Evolutionary conservation across 2,797 vertebrate species (phyloP), one percentile per base, ranked within the genome.

Genomic region (Propithecus perrieri): DNA sequence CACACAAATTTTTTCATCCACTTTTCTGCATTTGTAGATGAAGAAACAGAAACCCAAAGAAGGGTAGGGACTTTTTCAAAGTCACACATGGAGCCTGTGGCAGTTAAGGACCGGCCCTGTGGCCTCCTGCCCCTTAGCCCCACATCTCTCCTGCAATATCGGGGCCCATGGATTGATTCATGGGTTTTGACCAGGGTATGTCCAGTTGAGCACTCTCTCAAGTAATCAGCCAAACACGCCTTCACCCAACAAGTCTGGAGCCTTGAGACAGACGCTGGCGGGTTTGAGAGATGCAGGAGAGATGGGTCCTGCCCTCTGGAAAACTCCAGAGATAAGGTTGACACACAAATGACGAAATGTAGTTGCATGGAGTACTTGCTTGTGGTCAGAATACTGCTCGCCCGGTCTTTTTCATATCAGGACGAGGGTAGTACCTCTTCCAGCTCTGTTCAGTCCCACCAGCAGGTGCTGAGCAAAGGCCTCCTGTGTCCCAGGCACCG

Each of bases 21-120:
- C 84, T 94, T 97, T 95, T 41, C 78, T 65, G 50, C 95, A 92
- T 97, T 98, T 48, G 0, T 22, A 80, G 41, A 88, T 85, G 95
- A 96, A 97, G 94, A 96, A 41, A 90, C 72, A 59, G 26, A 95
- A 89, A 55, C 50, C 53, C 33, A 79, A 67, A 84, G 65, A 95
- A 92, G 1, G 72, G 43, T 86, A 26, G 4, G 93, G 79, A 97
- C 95, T 96, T 95, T 89, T 94, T 57, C 76, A 57, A 96, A 78
- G 57, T 48, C 96, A 83, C 5, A 11, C 43, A 30, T 14, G 18
- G 87, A 74, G 38, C 43, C 3, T 67, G 53, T 83, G 88, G 35
- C 35, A 61, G 55, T 93, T 55, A 14, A 55, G 35, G 67, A 90
- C 95, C 69, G 91, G 48, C 78, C 61, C 71, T 33, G 57, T 88